Evolutionary conservation across 64 coral and sea anemone species (phyloP).

Genomic region (Stylophora pistillata): DNA sequence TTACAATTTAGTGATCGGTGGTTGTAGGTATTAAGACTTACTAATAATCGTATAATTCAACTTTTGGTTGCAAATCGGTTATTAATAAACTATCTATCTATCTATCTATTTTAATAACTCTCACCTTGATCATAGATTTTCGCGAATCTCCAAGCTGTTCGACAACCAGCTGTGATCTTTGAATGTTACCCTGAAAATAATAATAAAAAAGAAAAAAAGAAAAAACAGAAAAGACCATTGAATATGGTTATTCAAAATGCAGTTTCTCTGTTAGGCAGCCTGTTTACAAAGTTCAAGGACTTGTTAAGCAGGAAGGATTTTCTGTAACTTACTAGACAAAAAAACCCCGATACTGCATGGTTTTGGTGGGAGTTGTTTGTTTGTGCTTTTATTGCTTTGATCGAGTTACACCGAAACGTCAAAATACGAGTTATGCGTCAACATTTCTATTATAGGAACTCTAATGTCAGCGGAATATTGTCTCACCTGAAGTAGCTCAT

Average conservation of each 20-base stretch:
- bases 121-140: constrained; percentile 97
- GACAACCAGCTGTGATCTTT: constrained; percentile 92
- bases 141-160: constrained; percentile 92
- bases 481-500: constrained; percentile 93
- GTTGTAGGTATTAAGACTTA: too few relatives aligned
- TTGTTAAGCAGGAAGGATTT: neutral
- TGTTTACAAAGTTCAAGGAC: neutral
- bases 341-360: too few relatives aligned
- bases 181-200: constrained; percentile 89
- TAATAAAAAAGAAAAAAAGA: neutral
- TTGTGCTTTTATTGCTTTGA: too few relatives aligned
- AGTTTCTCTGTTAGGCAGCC: neutral
- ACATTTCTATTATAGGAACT: neutral
- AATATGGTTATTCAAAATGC: too few relatives aligned
- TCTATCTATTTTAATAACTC: too few relatives aligned
- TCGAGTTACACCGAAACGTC: neutral
- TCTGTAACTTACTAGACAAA: too few relatives aligned
- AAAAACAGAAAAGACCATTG: neutral
- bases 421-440: neutral
- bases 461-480: neutral
- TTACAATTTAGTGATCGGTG: too few relatives aligned
- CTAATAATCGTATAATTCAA: too few relatives aligned
- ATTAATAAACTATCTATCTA: too few relatives aligned
- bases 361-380: too few relatives aligned
- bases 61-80: too few relatives aligned